Evolutionary conservation across 2,797 vertebrate genomes (phyloP).

Genomic region (Tamandua tetradactyla): DNA sequence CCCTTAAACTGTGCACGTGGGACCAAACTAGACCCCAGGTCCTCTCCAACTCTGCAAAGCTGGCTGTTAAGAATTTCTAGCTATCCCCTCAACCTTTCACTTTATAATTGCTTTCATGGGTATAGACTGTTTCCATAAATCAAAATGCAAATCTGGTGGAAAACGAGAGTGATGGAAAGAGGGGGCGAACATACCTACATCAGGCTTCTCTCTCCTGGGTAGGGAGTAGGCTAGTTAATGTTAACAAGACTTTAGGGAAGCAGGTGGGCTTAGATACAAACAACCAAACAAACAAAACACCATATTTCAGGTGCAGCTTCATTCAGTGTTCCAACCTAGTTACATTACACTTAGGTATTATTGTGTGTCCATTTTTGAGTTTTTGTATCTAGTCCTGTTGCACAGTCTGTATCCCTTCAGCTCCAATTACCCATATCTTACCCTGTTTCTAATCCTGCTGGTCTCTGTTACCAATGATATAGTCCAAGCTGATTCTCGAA

Average conservation of each 20-base stretch:
- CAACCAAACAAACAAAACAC: too few relatives aligned
- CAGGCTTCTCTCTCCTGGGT: background rate
- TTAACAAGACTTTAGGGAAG: background rate
- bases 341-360: too few relatives aligned
- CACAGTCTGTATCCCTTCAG: too few relatives aligned
- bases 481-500: too few relatives aligned
- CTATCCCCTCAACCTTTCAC: background rate
- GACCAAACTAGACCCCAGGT: background rate
- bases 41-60: background rate
- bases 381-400: too few relatives aligned
- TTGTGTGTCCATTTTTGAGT: too few relatives aligned
- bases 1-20: background rate
- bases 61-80: background rate
- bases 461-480: too few relatives aligned
- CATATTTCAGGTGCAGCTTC: too few relatives aligned
- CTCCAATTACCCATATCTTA: too few relatives aligned
- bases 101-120: background rate
- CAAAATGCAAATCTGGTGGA: conserved; percentile 19
- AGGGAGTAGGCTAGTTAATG: background rate
- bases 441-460: too few relatives aligned
- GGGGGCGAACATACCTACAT: background rate
- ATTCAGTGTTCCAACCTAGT: too few relatives aligned
- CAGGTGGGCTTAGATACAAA: conserved; percentile 34
- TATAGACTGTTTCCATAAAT: background rate
- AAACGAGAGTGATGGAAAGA: background rate